Evolutionary conservation across 2,888 invertebrate genomes (phyloP).

Genomic region (Conchocele bisecta): DNA sequence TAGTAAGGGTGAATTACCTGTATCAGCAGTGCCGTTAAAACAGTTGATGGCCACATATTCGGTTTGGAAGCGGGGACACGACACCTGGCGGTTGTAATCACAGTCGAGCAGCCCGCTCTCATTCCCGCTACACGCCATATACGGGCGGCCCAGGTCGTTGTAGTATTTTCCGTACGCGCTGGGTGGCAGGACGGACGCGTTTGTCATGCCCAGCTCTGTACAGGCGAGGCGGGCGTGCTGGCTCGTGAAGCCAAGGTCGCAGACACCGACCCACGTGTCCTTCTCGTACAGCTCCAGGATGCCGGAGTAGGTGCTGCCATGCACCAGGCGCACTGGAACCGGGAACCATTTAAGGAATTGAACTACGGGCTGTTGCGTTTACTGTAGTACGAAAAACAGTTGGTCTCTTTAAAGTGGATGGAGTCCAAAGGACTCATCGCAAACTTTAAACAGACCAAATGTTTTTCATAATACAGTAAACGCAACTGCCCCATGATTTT

Average conservation of each 20-base stretch:
- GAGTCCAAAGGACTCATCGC: too few species aligned
- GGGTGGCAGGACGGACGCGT: constrained; percentile 53
- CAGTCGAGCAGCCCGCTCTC: constrained; percentile 65
- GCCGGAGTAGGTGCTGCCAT: constrained; percentile 49
- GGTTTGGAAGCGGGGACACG: constrained; percentile 52
- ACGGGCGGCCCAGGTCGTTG: constrained; percentile 47
- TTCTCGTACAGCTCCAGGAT: constrained; percentile 65
- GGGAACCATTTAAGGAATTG: neutral
- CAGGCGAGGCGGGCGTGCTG: constrained; percentile 87
- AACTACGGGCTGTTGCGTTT: too few species aligned
- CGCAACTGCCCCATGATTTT: too few species aligned
- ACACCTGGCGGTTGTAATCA: constrained; percentile 41
- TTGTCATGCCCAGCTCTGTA: constrained; percentile 86
- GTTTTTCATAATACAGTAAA: too few species aligned
- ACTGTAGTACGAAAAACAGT: too few species aligned
- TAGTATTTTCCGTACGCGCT: constrained; percentile 64
- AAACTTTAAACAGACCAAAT: too few species aligned
- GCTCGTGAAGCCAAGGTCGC: constrained; percentile 89
- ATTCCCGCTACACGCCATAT: constrained; percentile 60
- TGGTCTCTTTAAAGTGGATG: too few species aligned
- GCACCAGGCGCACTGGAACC: constrained; percentile 60
- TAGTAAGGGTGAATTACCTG: constrained; percentile 32
- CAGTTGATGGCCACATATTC: constrained; percentile 68
- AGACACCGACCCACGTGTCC: constrained; percentile 88
- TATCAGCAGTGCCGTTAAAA: constrained; percentile 49